Conservation (phyloP, 2,797 vertebrate species). For the Nannoperca australis region DNA sequence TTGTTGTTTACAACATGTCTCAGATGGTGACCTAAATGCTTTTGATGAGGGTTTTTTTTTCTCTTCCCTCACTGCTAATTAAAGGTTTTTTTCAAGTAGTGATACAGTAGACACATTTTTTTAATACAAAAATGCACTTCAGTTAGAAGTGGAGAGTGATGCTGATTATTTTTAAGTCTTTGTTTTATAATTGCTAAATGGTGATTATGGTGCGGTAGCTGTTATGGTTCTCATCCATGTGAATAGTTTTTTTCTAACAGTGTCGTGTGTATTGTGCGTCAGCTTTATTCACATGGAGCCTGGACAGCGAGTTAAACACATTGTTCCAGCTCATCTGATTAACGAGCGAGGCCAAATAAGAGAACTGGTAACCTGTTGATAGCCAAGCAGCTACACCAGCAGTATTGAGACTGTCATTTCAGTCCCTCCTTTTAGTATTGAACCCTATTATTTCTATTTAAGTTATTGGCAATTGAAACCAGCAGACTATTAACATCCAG, state of each 20-base stretch:
- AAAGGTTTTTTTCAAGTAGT: constrained; percentile 27
- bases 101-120: constrained; percentile 23
- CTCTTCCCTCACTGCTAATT: constrained; percentile 44
- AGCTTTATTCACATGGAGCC: constrained; percentile 25
- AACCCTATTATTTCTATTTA: constrained; percentile 18
- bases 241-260: constrained; percentile 30
- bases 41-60: constrained; percentile 55
- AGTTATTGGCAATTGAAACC: constrained; percentile 37
- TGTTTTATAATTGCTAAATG: constrained; percentile 59
- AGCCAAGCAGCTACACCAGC: constrained; percentile 14
- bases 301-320: constrained; percentile 2
- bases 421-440: constrained; percentile 22
- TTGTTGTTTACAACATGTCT: constrained; percentile 88
- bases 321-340: not conserved
- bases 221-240: constrained; percentile 33
- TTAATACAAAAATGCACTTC: constrained; percentile 65
- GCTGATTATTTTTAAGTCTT: constrained; percentile 54
- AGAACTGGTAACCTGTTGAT: constrained; percentile 23
- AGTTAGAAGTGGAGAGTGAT: constrained; percentile 48
- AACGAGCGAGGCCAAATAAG: not conserved
- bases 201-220: constrained; percentile 26
- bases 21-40: constrained; percentile 83
- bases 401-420: constrained; percentile 48
- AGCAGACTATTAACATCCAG: constrained; percentile 14
- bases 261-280: constrained; percentile 18